Evolutionary conservation across 2,888 invertebrate species (phyloP).

Genomic region (Plagiodera versicolora): DNA sequence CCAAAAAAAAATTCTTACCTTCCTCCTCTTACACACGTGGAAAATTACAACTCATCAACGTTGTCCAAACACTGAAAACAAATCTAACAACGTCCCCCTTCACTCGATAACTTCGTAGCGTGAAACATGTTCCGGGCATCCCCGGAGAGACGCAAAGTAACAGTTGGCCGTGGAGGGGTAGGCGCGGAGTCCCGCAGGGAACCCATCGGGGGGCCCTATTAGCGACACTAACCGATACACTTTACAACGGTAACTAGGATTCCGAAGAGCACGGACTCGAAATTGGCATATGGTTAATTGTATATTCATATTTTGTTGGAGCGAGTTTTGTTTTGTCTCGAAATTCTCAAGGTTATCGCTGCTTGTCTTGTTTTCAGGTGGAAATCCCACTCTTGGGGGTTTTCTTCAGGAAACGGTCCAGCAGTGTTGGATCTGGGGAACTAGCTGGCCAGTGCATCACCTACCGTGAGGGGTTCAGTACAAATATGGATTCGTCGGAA

Average conservation of each 20-base stretch:
- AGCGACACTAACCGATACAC: conserved; percentile 44
- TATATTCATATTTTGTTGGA: background rate
- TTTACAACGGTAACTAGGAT: conserved; percentile 40
- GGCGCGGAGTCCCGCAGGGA: conserved; percentile 37
- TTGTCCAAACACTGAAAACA: background rate
- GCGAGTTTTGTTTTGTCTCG: background rate
- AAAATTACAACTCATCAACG: conserved; percentile 9
- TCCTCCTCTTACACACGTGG: background rate
- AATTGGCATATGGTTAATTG: conserved; percentile 33
- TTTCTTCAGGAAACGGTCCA: too few species aligned
- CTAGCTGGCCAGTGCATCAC: too few species aligned
- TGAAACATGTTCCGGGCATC: conserved; percentile 33
- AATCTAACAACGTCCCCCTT: conserved; percentile 21
- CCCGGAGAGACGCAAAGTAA: conserved; percentile 39
- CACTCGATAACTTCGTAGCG: conserved; percentile 38
- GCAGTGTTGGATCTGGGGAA: too few species aligned
- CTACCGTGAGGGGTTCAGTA: too few species aligned
- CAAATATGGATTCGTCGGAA: too few species aligned
- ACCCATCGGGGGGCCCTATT: conserved; percentile 44
- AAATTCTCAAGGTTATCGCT: background rate
- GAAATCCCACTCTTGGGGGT: too few species aligned
- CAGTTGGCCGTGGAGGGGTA: conserved; percentile 46
- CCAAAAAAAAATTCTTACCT: too few species aligned
- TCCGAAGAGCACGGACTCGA: conserved; percentile 14
- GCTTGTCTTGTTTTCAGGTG: too few species aligned